Conservation (phyloP, 2,113 vertebrate genomes). For the Tympanuchus pallidicinctus region DNA sequence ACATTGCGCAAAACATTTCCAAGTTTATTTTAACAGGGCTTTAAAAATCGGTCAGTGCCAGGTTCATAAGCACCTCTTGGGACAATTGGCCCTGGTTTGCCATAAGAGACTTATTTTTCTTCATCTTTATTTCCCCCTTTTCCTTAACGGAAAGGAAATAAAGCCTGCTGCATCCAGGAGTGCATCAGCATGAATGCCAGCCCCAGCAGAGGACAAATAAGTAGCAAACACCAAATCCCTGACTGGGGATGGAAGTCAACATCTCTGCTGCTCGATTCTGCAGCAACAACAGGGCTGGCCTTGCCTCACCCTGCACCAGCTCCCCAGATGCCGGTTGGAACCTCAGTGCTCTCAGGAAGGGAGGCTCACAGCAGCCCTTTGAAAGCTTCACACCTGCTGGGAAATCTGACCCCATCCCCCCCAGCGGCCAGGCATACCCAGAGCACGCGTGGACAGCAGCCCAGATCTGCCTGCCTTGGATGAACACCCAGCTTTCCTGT, state of each 20-base stretch:
- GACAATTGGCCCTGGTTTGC: background rate
- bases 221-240: background rate
- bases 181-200: too few species aligned
- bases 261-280: background rate
- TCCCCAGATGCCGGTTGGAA: background rate
- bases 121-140: background rate
- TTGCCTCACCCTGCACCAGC: too few species aligned
- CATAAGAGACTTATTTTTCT: background rate
- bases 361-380: background rate
- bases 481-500: accelerated
- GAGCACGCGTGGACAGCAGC: background rate
- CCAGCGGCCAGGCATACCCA: accelerated
- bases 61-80: background rate
- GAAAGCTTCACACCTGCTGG: background rate
- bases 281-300: background rate
- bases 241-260: accelerated
- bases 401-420: background rate
- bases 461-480: accelerated
- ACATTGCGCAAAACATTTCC: background rate
- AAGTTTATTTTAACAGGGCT: conserved; percentile 27
- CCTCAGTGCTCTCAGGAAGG: accelerated
- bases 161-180: background rate
- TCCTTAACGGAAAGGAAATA: background rate
- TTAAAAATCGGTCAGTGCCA: background rate
- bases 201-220: background rate